A percentile compares a stretch with the other conserved stretches of the same genome.
Evolutionary conservation across 2,888 invertebrate species (phyloP).

Genomic region (Blera fallax): DNA sequence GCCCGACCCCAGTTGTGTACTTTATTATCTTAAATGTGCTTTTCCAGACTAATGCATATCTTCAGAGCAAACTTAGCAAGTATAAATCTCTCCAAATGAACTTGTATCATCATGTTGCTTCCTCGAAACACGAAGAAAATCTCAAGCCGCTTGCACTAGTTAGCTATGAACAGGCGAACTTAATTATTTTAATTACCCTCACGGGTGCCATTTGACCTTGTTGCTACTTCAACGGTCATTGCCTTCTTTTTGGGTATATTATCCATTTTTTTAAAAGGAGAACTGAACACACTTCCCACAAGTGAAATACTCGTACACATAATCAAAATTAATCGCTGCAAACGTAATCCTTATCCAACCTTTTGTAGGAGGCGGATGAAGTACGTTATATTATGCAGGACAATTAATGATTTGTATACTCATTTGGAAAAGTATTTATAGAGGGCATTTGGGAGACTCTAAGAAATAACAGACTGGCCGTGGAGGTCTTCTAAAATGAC

Average conservation of each 20-base stretch:
- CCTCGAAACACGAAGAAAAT: not conserved
- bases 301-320: not conserved
- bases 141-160: not conserved
- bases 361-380: not conserved
- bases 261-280: not conserved
- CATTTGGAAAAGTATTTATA: too few species aligned
- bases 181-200: constrained; percentile 18
- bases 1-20: too few species aligned
- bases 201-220: not conserved
- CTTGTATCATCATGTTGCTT: not conserved
- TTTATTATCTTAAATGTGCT: too few species aligned
- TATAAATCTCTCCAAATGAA: not conserved
- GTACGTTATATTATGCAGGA: not conserved
- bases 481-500: too few species aligned
- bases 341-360: constrained; percentile 1
- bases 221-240: not conserved
- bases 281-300: not conserved
- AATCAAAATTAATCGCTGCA: constrained; percentile 19
- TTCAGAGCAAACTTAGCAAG: too few species aligned
- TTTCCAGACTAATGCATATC: not conserved
- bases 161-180: not conserved
- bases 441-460: too few species aligned
- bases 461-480: too few species aligned
- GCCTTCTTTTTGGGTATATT: not conserved
- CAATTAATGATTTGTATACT: not conserved